Evolutionary conservation across 1,140 invertebrate genomes (phyloP).

Genomic region (Batillaria attramentaria): DNA sequence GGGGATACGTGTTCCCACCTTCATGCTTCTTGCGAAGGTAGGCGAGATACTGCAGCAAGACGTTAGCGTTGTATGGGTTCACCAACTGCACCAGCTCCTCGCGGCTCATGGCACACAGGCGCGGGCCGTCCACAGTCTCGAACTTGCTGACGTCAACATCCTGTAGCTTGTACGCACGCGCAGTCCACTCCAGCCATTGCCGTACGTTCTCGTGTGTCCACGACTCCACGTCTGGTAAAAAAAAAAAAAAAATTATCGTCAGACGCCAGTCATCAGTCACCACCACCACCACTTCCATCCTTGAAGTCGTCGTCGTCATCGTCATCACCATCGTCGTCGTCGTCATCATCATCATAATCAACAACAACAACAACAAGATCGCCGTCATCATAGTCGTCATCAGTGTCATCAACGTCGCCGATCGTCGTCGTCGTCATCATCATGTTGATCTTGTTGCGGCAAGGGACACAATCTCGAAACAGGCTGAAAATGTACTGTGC

Average conservation of each 20-base stretch:
- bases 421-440: too few relatives aligned
- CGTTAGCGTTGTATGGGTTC: constrained; percentile 59
- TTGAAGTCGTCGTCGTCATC: too few relatives aligned
- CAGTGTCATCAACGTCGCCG: too few relatives aligned
- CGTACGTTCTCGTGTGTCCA: constrained; percentile 78
- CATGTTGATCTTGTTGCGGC: too few relatives aligned
- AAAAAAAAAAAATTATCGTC: constrained; percentile 1
- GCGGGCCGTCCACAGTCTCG: constrained; percentile 74
- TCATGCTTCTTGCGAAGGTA: constrained; percentile 56
- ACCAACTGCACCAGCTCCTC: constrained; percentile 63
- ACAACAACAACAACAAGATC: too few relatives aligned
- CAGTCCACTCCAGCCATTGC: constrained; percentile 80
- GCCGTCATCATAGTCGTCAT: too few relatives aligned
- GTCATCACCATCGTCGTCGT: too few relatives aligned
- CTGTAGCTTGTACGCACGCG: constrained; percentile 76
- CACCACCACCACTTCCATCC: too few relatives aligned
- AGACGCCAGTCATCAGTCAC: too few relatives aligned
- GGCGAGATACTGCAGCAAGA: constrained; percentile 61
- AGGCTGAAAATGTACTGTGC: too few relatives aligned
- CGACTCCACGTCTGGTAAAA: constrained; percentile 76
- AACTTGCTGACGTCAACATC: constrained; percentile 74
- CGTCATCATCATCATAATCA: too few relatives aligned
- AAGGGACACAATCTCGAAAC: too few relatives aligned
- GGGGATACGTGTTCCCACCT: constrained; percentile 46
- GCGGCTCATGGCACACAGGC: constrained; percentile 74